Conservation (phyloP, 2,888 invertebrate species). For the Aplocera efformata region DNA sequence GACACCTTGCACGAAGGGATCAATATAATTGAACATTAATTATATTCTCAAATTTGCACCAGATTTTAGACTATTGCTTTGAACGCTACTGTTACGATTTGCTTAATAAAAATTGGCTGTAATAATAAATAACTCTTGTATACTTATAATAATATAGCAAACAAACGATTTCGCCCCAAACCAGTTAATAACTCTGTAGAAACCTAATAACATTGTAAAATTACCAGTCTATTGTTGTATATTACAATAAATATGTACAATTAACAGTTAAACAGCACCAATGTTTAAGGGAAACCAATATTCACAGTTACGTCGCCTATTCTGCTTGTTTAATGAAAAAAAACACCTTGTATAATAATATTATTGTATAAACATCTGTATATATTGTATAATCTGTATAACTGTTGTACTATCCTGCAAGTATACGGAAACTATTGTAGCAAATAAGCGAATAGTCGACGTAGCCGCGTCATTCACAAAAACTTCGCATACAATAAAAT, state of each 20-base stretch:
- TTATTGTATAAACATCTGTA: slow-evolving; percentile 58
- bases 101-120: slow-evolving; percentile 9
- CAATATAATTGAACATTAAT: too few species aligned
- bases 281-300: slow-evolving; percentile 62
- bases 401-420: slow-evolving; percentile 52
- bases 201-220: slow-evolving; percentile 77
- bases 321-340: slow-evolving; percentile 55
- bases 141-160: slow-evolving; percentile 20
- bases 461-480: slow-evolving; percentile 42
- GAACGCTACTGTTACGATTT: too few species aligned
- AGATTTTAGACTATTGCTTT: slow-evolving; percentile 17
- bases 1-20: too few species aligned
- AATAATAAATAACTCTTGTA: slow-evolving; percentile 11
- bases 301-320: slow-evolving; percentile 55
- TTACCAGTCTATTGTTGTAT: slow-evolving; percentile 79
- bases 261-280: slow-evolving; percentile 77
- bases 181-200: slow-evolving; percentile 71
- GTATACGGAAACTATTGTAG: slow-evolving; percentile 56
- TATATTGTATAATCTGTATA: slow-evolving; percentile 58
- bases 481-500: slow-evolving; percentile 70
- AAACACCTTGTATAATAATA: slow-evolving; percentile 44
- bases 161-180: slow-evolving; percentile 40
- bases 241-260: slow-evolving; percentile 79
- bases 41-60: slow-evolving; percentile 2
- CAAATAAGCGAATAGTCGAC: slow-evolving; percentile 71